A percentile compares a stretch with the other conserved stretches of the same genome.
phyloP scores from a whole-genome alignment of 2,797 vertebrate species.

The Oreochromis grahami region DNA sequence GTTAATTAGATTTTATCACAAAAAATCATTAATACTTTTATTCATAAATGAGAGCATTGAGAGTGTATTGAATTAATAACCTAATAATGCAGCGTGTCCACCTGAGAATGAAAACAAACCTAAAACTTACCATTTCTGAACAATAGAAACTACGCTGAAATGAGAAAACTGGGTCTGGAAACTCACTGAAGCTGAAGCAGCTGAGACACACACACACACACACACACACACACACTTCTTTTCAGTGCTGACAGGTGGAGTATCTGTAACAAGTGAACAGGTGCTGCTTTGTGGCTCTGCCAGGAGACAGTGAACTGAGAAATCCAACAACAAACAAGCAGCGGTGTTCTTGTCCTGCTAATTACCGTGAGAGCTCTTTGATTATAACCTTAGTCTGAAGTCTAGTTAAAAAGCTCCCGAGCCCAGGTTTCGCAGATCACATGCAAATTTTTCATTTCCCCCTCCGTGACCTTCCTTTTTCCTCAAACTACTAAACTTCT shows the following conservation, averaged over 20 bases:
- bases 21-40: accelerated
- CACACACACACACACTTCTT: neutral
- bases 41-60: neutral
- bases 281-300: conserved; percentile 71
- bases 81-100: accelerated
- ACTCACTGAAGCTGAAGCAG: neutral
- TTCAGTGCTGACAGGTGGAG: conserved; percentile 67
- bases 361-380: conserved; percentile 39
- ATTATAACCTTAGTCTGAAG: conserved; percentile 34
- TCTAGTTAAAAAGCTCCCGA: conserved; percentile 1
- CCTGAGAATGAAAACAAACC: neutral
- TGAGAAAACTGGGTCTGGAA: neutral
- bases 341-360: conserved; percentile 36
- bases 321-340: conserved; percentile 22
- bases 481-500: neutral
- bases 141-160: neutral
- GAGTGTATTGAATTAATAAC: neutral
- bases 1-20: neutral
- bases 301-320: conserved; percentile 38
- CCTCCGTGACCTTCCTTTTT: accelerated
- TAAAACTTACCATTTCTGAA: neutral
- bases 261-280: conserved; percentile 72
- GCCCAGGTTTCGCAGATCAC: neutral
- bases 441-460: neutral
- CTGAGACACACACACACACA: neutral